phyloP scores from a whole-genome alignment of 1,140 invertebrate genomes.

The Saccostrea glomerata region DNA sequence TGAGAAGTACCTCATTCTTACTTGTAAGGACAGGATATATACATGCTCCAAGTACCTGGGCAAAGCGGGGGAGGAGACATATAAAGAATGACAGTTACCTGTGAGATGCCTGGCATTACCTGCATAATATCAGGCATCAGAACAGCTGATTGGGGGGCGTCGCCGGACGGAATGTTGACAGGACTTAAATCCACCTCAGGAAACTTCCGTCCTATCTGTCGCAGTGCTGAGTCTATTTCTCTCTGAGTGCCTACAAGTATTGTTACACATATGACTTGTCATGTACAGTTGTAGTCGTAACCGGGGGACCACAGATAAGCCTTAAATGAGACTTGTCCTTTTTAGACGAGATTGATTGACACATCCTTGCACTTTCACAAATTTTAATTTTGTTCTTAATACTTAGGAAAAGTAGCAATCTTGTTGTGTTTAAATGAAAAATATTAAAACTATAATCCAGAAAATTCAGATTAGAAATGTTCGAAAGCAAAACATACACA shows the following conservation, averaged over 20 bases:
- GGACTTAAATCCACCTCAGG: slow-evolving; percentile 63
- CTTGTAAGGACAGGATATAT: background rate
- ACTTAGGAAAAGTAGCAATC: too few species aligned
- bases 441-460: too few species aligned
- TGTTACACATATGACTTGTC: too few species aligned
- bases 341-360: too few species aligned
- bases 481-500: too few species aligned
- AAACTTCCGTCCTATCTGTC: slow-evolving; percentile 66
- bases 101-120: slow-evolving; percentile 61
- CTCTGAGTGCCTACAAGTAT: slow-evolving; percentile 62
- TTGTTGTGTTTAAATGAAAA: too few species aligned
- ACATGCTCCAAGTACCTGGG: slow-evolving; percentile 17
- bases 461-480: too few species aligned
- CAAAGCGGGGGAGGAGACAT: background rate
- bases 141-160: slow-evolving; percentile 52
- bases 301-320: too few species aligned
- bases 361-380: too few species aligned
- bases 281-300: too few species aligned
- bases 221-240: slow-evolving; percentile 69
- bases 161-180: slow-evolving; percentile 46
- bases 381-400: too few species aligned
- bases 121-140: slow-evolving; percentile 75
- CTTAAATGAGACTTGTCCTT: too few species aligned
- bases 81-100: slow-evolving; percentile 43
- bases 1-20: slow-evolving; percentile 9